These are phyloP conservation scores for Drosophila meridionalis DNA, from an alignment of 2,888 invertebrate genomes.

Conservation along the genomic window DNA sequence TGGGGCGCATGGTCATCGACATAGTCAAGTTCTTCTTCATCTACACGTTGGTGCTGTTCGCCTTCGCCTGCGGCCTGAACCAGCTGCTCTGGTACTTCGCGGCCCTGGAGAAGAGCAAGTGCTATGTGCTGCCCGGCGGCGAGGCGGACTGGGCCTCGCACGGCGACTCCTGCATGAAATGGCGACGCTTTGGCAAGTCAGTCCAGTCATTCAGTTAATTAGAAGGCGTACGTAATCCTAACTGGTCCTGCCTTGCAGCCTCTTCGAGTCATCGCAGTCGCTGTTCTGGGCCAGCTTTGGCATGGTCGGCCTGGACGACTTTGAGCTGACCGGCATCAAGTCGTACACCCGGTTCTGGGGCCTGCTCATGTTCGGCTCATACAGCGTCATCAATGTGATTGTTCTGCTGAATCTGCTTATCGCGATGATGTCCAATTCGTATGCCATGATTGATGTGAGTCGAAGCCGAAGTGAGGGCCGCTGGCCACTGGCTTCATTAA, in stretches of 20 bases:
- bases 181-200: conserved; percentile 94
- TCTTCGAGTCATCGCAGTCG: conserved; percentile 97
- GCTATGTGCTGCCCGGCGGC: conserved; percentile 89
- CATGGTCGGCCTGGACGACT: conserved; percentile 94
- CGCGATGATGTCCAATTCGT: conserved; percentile 99
- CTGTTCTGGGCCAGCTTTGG: conserved; percentile 99
- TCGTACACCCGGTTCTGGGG: conserved; percentile 97
- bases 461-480: conserved; percentile 43
- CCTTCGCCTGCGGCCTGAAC: conserved; percentile 96
- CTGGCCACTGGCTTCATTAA: conserved; percentile 1
- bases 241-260: conserved; percentile 86
- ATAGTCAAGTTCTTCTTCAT: conserved; percentile 97
- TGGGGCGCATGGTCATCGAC: conserved; percentile 95
- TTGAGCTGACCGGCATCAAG: conserved; percentile 94
- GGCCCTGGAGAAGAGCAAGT: conserved; percentile 92
- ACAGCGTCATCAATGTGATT: conserved; percentile 97
- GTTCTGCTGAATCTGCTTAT: conserved; percentile 97
- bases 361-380: conserved; percentile 97
- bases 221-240: conserved; percentile 14
- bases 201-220: conserved; percentile 80
- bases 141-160: conserved; percentile 91
- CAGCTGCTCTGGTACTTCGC: conserved; percentile 98
- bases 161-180: conserved; percentile 92
- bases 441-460: conserved; percentile 95
- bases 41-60: conserved; percentile 94